Conservation (phyloP, 2,113 vertebrate genomes). For the Salminus brasiliensis region DNA sequence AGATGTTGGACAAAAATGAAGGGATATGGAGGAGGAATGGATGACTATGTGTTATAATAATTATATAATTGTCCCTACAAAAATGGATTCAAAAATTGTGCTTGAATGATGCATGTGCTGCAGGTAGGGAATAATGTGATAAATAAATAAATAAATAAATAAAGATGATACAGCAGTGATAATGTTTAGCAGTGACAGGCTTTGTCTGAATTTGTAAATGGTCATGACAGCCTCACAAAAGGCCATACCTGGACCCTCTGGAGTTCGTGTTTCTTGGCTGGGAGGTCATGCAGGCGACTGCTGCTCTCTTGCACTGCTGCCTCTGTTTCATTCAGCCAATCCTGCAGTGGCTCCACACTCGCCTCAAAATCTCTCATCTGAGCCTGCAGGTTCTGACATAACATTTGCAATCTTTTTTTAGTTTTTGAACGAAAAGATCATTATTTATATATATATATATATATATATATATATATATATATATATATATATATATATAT, state of each 20-base stretch:
- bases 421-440: background rate
- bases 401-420: constrained; percentile 6
- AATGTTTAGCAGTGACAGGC: background rate
- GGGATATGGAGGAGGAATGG: background rate
- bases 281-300: constrained; percentile 86
- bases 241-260: constrained; percentile 88
- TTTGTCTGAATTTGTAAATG: background rate
- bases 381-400: constrained; percentile 83
- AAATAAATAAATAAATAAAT: background rate
- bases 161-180: background rate
- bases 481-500: no score
- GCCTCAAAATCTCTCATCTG: constrained; percentile 96
- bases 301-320: constrained; percentile 85
- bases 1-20: background rate
- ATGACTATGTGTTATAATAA: background rate
- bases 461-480: no score
- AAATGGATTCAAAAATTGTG: background rate
- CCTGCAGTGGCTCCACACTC: constrained; percentile 87
- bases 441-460: no score
- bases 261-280: constrained; percentile 90
- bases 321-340: constrained; percentile 88
- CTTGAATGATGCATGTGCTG: background rate
- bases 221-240: background rate
- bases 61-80: background rate
- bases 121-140: background rate